Conservation (phyloP, 2,888 invertebrate genomes). For the Tachystola acroxantha region DNA sequence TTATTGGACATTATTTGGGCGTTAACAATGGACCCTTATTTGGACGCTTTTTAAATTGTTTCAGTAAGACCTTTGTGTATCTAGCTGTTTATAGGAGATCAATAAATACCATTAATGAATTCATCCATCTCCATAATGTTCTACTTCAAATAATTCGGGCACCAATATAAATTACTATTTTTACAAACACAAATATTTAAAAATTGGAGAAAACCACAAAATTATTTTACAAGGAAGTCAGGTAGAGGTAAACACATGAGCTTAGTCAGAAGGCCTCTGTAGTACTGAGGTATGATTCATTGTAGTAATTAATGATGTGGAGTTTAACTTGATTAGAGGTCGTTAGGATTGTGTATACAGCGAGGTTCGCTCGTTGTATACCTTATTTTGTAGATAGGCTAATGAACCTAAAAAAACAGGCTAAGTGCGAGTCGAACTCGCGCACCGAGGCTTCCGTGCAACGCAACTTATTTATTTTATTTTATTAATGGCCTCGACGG, state of each 20-base stretch:
- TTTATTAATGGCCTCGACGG: too few species aligned
- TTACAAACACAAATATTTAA: background rate
- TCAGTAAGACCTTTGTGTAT: too few species aligned
- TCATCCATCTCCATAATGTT: background rate
- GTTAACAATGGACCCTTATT: too few species aligned
- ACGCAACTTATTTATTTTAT: too few species aligned
- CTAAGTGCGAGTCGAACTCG: background rate
- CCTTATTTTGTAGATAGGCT: background rate
- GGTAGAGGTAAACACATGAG: too few species aligned
- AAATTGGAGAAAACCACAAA: background rate
- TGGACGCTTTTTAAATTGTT: too few species aligned
- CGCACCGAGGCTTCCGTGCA: background rate
- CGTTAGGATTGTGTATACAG: too few species aligned
- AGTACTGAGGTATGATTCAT: slow-evolving; percentile 20
- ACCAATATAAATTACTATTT: background rate
- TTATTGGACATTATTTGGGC: too few species aligned
- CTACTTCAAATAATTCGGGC: too few species aligned
- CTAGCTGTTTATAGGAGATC: too few species aligned
- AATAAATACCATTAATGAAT: background rate
- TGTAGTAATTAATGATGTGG: slow-evolving; percentile 3
- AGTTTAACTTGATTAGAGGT: slow-evolving; percentile 36
- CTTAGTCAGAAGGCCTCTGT: slow-evolving; percentile 3
- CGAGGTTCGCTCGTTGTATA: background rate
- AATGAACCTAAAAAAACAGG: background rate
- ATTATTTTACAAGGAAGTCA: background rate